Base-by-base conservation (phyloP, 2,888 invertebrate genomes). In the Cheilosia grossa region DNA sequence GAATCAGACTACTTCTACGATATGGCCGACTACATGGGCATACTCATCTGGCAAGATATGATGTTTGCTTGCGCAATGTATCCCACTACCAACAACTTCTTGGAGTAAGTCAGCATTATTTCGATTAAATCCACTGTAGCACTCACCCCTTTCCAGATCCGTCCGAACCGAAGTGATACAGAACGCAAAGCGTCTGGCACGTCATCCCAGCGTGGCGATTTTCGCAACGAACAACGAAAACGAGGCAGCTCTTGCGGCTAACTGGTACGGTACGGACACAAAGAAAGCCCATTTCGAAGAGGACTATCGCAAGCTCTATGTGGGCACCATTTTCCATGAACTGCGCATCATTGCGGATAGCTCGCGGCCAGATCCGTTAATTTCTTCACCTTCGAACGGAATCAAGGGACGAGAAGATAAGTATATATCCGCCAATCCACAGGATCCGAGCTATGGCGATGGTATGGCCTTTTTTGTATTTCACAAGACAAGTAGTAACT, bases 161-260 rank as follows among this genome's bases (percentile, higher is more conserved):
- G 97, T 98, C 0, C 91, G 92, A 59, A 90, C 92, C 6, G 99
- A 99, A 93, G 93, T 98, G 40, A 93, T 93, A 24, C 96, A 98
- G 90, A 97, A 97, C 92, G 95, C 97, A 1, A 93, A 94, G 77
- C 94, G 97, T 61, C 93, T 99, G 10, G 96, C 96, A 87, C 94
- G 96, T 89, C 98, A 99, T 91, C 94, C 99, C 0, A 97, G 97
- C 63, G 94, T 99, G 47, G 95, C 96, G 0, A 89, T 98, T 0
- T 98, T 97, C 95, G 97, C 98, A n/a, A 98, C 96, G 4, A 99
- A 99, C 91, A 99, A 99, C 90, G 99, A 99, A 92, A 99, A 99
- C 90, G 99, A 99, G 93, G 96, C 95, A 4, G 98, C 98, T 0
- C 90, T 98, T 6, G 93, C 95, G 58, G 95, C 95, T 51, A 95